These are phyloP conservation scores for Zenarchopterus dispar DNA, from an alignment of 2,797 vertebrate species.

Conservation along the genomic window DNA sequence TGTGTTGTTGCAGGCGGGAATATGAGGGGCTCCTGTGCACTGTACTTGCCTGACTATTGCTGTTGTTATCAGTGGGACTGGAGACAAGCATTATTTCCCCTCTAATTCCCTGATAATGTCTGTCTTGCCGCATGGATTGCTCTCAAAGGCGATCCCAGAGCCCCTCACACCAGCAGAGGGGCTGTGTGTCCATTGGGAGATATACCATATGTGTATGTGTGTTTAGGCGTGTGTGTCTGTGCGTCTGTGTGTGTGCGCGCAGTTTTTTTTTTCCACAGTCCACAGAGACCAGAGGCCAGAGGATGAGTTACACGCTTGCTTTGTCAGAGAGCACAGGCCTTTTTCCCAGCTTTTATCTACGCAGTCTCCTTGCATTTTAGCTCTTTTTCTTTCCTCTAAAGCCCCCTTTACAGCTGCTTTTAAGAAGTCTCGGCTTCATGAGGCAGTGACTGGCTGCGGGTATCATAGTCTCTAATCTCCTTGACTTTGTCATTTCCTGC, in stretches of 20 bases:
- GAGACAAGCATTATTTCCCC: conserved; percentile 79
- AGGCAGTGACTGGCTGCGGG: conserved; percentile 45
- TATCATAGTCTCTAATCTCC: conserved; percentile 50
- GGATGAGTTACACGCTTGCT: conserved; percentile 72
- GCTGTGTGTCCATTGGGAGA: conserved; percentile 55
- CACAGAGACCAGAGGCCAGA: conserved; percentile 60
- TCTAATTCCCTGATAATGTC: conserved; percentile 83
- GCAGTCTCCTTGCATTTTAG: conserved; percentile 52
- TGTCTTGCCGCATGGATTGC: conserved; percentile 80
- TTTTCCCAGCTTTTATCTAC: conserved; percentile 74
- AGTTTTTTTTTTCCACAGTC: neutral
- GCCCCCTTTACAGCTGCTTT: conserved; percentile 57
- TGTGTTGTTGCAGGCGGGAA: conserved; percentile 47
- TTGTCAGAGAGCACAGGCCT: conserved; percentile 62
- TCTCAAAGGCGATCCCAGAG: conserved; percentile 77
- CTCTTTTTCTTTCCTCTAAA: conserved; percentile 45
- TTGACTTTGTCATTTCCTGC: conserved; percentile 40
- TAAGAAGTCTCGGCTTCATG: conserved; percentile 36
- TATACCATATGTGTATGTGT: conserved; percentile 40
- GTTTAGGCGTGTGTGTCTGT: conserved; percentile 39
- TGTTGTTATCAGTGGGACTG: conserved; percentile 73
- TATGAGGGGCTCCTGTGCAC: conserved; percentile 50
- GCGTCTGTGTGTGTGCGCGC: no score
- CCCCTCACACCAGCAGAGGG: conserved; percentile 66
- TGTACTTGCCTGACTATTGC: conserved; percentile 45